Evolutionary conservation across 53 echinoderm and acorn worm genomes (phyloP).

Genomic region (Arbacia lixula): DNA sequence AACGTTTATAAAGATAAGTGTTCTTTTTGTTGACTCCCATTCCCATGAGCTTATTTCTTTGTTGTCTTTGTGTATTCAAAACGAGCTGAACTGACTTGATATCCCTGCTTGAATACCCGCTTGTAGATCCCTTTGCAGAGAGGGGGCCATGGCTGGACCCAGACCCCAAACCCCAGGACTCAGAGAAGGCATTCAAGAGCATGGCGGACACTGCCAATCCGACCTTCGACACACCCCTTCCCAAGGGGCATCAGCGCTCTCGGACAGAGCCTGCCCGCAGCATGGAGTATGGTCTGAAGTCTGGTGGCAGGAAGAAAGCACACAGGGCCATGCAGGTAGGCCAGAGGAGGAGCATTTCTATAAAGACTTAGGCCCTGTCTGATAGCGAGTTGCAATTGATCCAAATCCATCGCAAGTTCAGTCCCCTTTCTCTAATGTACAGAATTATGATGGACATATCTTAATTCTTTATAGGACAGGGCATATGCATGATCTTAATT

Average conservation of each 20-base stretch:
- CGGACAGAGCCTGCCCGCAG: conserved; percentile 83
- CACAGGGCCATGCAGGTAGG: conserved; percentile 79
- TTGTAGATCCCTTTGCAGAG: conserved; percentile 39
- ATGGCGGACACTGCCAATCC: conserved; percentile 83
- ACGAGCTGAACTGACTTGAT: too few species aligned
- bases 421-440: too few species aligned
- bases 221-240: conserved; percentile 55
- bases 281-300: conserved; percentile 81
- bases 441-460: too few species aligned
- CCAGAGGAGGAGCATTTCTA: background rate
- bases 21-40: too few species aligned
- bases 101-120: too few species aligned
- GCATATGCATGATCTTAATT: too few species aligned
- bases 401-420: background rate
- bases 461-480: too few species aligned
- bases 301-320: conserved; percentile 65
- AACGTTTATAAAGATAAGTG: too few species aligned
- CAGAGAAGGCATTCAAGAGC: conserved; percentile 70
- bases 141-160: conserved; percentile 91
- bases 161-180: conserved; percentile 75
- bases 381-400: background rate
- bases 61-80: too few species aligned
- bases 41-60: too few species aligned
- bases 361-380: background rate
- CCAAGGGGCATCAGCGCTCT: conserved; percentile 75